Evolutionary conservation across 1,140 invertebrate species (phyloP).

Genomic region (Drosophila truncata): DNA sequence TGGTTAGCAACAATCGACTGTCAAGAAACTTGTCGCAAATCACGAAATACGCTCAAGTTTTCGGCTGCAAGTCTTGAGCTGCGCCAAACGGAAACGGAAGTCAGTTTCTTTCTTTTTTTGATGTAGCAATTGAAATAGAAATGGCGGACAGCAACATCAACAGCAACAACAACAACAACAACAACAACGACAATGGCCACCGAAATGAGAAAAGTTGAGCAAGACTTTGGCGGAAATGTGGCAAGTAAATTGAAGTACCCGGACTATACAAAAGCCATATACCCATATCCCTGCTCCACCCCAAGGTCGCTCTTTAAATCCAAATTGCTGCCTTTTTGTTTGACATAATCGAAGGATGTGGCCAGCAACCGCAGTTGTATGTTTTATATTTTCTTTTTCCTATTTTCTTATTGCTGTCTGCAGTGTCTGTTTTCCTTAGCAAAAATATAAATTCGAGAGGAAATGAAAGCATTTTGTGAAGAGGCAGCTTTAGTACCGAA

Average conservation of each 20-base stretch:
- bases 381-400: neutral
- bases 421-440: constrained; percentile 15
- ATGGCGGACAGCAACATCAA: constrained; percentile 52
- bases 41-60: constrained; percentile 36
- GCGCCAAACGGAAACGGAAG: constrained; percentile 70
- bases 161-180: constrained; percentile 26
- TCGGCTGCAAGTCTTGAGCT: constrained; percentile 48
- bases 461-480: constrained; percentile 43
- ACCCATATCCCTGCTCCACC: neutral
- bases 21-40: constrained; percentile 27
- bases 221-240: constrained; percentile 71
- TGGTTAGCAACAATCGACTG: constrained; percentile 15
- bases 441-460: constrained; percentile 24
- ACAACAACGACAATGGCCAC: constrained; percentile 27
- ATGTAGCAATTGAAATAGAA: constrained; percentile 73
- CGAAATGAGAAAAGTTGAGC: constrained; percentile 65
- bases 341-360: constrained; percentile 72
- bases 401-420: constrained; percentile 35
- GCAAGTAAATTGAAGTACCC: constrained; percentile 62
- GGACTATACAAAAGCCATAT: constrained; percentile 33
- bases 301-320: constrained; percentile 69
- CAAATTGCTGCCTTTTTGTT: constrained; percentile 74
- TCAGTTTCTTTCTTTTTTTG: constrained; percentile 49
- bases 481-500: neutral
- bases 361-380: constrained; percentile 18